Evolutionary conservation across 2,113 vertebrate genomes (phyloP), one percentile per base, ranked within the genome.

Genomic region (Ceuthmochares aereus): DNA sequence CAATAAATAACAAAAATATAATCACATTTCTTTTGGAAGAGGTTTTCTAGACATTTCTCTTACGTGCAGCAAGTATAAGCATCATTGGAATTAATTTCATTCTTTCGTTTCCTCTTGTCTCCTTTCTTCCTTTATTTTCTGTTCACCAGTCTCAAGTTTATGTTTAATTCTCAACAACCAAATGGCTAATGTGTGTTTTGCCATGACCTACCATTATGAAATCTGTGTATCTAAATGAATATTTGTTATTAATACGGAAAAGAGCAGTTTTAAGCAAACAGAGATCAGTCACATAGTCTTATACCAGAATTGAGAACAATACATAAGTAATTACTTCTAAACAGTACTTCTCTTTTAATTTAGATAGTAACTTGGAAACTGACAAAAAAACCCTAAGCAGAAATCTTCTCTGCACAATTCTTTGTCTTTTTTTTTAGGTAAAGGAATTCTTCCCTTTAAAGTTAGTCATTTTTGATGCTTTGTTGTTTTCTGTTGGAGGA

Each of bases 221-320:
- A 87, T 74, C 14, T 6, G 2, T 78, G 37, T 30, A 90, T 82
- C 18, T 32, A 92, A 92, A 89, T 82, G 7, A 74, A 19, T 68
- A 87, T 40, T 63, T 74, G 23, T 70, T 86, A 78, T 84, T 87
- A 87, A 78, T 75, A 89, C 25, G 49, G 36, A 90, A 86, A 95
- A 87, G 9, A 89, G 36, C 1, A 20, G 49, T 66, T 90, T 83
- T 36, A 90, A 93, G 60, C 22, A 81, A 76, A 66, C 6, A 73
- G 45, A 86, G 51, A 5, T 36, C 21, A 55, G 4, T 49, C 6
- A 14, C 25, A 22, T 45, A 80, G 77, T 88, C 51, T 74, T 42
- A 68, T 64, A 54, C 20, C 16, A 56, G 6, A 3, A 6, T 2
- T 82, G 49, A 91, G 70, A 69, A 88, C 37, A 67, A 52, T 67